Evolutionary conservation across 2,797 vertebrate species (phyloP).

Genomic region (Sebastes reedi): DNA sequence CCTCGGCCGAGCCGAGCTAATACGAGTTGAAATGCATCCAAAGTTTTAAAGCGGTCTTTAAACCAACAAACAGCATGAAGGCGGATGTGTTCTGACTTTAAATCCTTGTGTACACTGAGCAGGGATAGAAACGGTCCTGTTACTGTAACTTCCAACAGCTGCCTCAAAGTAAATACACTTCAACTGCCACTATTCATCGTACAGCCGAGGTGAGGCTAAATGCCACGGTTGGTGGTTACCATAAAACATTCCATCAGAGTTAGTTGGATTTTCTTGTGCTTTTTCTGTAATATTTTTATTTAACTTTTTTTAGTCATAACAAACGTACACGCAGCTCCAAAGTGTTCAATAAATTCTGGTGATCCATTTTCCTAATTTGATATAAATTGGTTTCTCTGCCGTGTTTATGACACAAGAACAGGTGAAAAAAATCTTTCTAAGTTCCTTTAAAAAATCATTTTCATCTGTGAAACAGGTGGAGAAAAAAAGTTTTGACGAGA

Average conservation of each 20-base stretch:
- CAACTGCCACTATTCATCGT: not conserved
- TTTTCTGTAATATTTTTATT: not conserved
- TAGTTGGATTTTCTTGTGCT: not conserved
- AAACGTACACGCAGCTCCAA: too few species aligned
- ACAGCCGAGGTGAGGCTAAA: not conserved
- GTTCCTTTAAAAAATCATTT: too few species aligned
- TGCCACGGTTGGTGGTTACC: not conserved
- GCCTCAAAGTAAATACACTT: not conserved
- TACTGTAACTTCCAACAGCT: not conserved
- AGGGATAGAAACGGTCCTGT: not conserved
- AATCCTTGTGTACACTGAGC: conserved; percentile 2
- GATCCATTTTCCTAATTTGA: too few species aligned
- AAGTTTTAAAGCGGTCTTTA: not conserved
- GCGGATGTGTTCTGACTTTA: not conserved
- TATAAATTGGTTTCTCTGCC: accelerated
- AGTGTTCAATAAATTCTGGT: not conserved
- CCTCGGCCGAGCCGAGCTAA: not conserved
- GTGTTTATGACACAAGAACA: too few species aligned
- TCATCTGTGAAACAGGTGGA: too few species aligned
- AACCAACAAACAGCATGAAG: not conserved
- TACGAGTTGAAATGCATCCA: not conserved
- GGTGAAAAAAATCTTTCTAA: too few species aligned
- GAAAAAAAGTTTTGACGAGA: accelerated
- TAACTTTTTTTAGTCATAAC: not conserved
- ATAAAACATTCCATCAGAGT: not conserved